These are phyloP conservation scores for Eurytoma adleriae DNA, from an alignment of 2,888 invertebrate species.

Conservation along the genomic window DNA sequence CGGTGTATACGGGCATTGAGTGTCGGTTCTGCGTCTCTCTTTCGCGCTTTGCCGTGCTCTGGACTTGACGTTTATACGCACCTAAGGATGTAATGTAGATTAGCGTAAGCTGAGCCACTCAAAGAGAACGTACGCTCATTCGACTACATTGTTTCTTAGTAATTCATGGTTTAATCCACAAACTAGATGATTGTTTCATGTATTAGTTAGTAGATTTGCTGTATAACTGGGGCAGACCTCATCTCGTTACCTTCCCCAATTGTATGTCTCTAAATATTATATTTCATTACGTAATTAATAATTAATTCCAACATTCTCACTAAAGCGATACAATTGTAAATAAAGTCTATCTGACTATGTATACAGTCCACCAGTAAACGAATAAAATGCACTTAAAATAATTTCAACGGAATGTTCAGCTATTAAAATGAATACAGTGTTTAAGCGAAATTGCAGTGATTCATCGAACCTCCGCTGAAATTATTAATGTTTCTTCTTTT, in stretches of 20 bases:
- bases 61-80: neutral
- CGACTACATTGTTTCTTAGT: conserved; percentile 65
- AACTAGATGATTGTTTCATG: too few species aligned
- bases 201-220: too few species aligned
- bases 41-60: conserved; percentile 1
- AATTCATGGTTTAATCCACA: conserved; percentile 66
- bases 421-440: neutral
- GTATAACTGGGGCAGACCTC: too few species aligned
- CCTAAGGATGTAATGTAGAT: conserved; percentile 2
- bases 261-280: too few species aligned
- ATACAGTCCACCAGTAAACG: too few species aligned
- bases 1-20: neutral
- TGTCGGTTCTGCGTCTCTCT: neutral
- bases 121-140: conserved; percentile 53
- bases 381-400: too few species aligned
- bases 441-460: neutral
- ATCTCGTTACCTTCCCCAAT: too few species aligned
- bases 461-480: neutral
- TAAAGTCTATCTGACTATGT: too few species aligned
- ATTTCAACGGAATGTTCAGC: too few species aligned
- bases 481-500: neutral
- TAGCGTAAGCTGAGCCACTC: neutral
- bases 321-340: too few species aligned
- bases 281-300: too few species aligned
- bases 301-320: too few species aligned